A percentile compares a stretch with the other conserved stretches of the same genome.
Conservation (phyloP, 23 tunicate genomes). For the Trididemnum nubilum region DNA sequence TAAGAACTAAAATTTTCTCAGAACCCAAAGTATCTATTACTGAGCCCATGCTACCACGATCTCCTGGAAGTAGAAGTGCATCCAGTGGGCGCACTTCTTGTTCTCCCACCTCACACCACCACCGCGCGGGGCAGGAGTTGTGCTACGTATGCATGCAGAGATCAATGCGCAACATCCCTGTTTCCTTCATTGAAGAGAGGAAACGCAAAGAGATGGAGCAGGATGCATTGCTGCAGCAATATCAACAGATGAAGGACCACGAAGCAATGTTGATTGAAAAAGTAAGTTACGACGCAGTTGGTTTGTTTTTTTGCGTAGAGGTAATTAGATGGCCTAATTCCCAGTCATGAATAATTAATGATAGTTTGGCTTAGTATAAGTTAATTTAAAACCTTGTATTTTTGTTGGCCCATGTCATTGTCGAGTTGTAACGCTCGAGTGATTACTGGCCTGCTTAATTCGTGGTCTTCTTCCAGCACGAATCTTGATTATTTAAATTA, state of each 20-base stretch:
- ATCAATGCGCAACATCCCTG: conserved; percentile 86
- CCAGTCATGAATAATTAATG: no score
- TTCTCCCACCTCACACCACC: conserved; percentile 66
- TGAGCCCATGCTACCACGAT: neutral
- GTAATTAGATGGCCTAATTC: no score
- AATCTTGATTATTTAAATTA: no score
- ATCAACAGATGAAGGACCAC: conserved; percentile 93
- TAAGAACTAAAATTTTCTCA: no score
- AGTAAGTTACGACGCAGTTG: no score
- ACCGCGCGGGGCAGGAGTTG: conserved; percentile 89
- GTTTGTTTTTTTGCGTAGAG: no score
- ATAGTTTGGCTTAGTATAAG: no score
- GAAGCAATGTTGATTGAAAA: conserved; percentile 84
- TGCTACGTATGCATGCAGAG: conserved; percentile 98
- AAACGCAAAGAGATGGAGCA: conserved; percentile 76
- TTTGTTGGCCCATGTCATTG: no score
- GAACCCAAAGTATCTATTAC: neutral
- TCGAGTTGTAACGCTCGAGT: no score
- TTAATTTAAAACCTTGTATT: no score
- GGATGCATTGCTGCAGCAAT: conserved; percentile 83
- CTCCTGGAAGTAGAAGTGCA: neutral
- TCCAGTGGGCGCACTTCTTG: conserved; percentile 4
- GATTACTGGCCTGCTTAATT: no score
- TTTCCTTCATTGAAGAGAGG: conserved; percentile 79
- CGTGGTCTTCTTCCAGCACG: no score